Conservation (phyloP, 2,113 vertebrate species). For the Quiscalus mexicanus region DNA sequence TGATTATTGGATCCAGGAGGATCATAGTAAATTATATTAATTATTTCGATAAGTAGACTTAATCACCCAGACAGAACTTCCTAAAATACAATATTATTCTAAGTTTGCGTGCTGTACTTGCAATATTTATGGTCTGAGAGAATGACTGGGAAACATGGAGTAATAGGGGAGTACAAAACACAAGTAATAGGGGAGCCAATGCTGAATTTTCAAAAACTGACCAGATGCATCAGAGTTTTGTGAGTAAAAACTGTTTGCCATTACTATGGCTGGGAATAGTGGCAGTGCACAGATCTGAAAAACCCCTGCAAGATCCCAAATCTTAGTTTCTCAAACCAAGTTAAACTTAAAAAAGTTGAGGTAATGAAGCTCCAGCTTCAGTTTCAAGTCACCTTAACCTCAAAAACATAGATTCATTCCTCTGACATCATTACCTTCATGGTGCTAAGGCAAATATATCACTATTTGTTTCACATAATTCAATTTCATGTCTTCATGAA, state of each 20-base stretch:
- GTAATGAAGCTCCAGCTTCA: not conserved
- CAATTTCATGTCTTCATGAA: constrained; percentile 1
- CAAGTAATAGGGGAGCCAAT: not conserved
- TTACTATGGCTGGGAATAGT: not conserved
- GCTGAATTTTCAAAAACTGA: not conserved
- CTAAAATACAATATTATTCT: not conserved
- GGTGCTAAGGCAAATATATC: not conserved
- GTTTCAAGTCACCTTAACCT: not conserved
- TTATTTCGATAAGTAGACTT: not conserved
- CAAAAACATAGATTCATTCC: not conserved
- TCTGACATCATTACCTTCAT: not conserved
- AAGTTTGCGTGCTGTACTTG: not conserved
- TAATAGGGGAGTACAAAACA: too few species aligned
- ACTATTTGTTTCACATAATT: constrained; percentile 33
- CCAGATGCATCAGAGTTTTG: not conserved
- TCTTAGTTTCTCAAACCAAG: not conserved
- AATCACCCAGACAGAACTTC: not conserved
- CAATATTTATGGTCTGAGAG: not conserved
- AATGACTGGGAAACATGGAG: not conserved
- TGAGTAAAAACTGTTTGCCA: not conserved
- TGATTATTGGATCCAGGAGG: not conserved
- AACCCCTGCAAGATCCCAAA: not conserved
- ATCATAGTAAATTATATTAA: not conserved
- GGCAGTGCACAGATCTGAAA: not conserved
- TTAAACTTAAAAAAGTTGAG: not conserved